Base-by-base conservation (phyloP, 2,888 invertebrate species). In the Rhamnusium bicolor region DNA sequence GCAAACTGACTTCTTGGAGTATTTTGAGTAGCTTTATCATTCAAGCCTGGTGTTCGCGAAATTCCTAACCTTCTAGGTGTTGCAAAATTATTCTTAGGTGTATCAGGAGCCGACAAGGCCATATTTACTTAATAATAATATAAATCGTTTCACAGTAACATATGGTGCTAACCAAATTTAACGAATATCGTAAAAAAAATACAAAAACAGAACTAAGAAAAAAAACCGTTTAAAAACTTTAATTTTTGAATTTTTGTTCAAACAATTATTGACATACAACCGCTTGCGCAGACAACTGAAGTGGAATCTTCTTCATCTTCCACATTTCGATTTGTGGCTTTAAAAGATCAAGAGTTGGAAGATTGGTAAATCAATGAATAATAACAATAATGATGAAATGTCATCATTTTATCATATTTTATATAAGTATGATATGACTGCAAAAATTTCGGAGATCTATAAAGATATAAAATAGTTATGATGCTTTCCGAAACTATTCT, bases 61-160 rank as follows among this genome's bases (percentile, higher is more conserved):
- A 71, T 63, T 29, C 73, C 76, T 19, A 69, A 29, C 74, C 40
- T 40, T 53, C 73, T 79, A 3, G 81, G 75, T 8, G 80, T 80
- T 29, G 63, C 72, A 53, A 80, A 75, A 8, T 54, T 71, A 10
- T 67, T 76, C 71, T 78, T 82, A 12, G 84, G 84, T 10, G 84
- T 84, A 24, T 78, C 78, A 14, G 82, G 80, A 18, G 77, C 71
- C 16, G 79, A 75, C 27, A 76, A 14, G 21, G 79, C 78, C 80
- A 90, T 90, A 24, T 21, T 54, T 40, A n/a, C 2, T n/a, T 3
- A 12, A 2, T n/a, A 40, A 40, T n/a, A 2, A n/a, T n/a, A 40
- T 40, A 4, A 58, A 32, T 18, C 8, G 4, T 29, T 6, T 18
- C n/a, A 65, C 32, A 19, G 53, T 10, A 53, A 10, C 65, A 65